These are phyloP conservation scores for Calycopis cecrops DNA, from an alignment of 1,140 invertebrate genomes.

Conservation along the genomic window DNA sequence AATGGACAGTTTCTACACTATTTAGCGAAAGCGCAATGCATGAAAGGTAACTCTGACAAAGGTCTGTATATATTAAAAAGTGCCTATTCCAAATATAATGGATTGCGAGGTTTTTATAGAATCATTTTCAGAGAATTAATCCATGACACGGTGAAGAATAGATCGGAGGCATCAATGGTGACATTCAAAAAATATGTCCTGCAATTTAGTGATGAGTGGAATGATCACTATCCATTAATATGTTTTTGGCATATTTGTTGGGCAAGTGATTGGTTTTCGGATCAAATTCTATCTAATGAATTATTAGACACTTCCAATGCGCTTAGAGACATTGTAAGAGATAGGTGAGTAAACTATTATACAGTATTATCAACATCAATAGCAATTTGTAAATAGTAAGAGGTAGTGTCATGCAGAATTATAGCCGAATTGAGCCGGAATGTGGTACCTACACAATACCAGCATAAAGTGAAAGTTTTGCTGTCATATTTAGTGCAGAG, in stretches of 20 bases:
- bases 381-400: too few relatives aligned
- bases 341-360: slow-evolving; percentile 46
- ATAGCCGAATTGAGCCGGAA: too few relatives aligned
- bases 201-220: slow-evolving; percentile 46
- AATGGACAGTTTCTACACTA: slow-evolving; percentile 63
- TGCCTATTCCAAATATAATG: slow-evolving; percentile 43
- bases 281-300: slow-evolving; percentile 56
- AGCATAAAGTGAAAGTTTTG: too few relatives aligned
- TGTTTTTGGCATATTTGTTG: slow-evolving; percentile 67
- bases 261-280: slow-evolving; percentile 65
- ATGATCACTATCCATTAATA: slow-evolving; percentile 56
- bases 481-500: too few relatives aligned
- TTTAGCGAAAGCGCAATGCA: slow-evolving; percentile 57
- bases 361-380: background rate
- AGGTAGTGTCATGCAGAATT: too few relatives aligned
- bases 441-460: too few relatives aligned
- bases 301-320: slow-evolving; percentile 42
- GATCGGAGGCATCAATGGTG: slow-evolving; percentile 59
- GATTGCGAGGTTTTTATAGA: slow-evolving; percentile 50
- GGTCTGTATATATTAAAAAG: slow-evolving; percentile 49
- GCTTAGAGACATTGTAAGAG: slow-evolving; percentile 47
- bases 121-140: slow-evolving; percentile 61
- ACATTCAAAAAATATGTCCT: slow-evolving; percentile 62
- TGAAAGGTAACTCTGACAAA: slow-evolving; percentile 62
- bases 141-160: slow-evolving; percentile 54